Evolutionary conservation across 35 echinoderm and acorn worm genomes (phyloP).

Genomic region (Strongylocentrotus purpuratus): DNA sequence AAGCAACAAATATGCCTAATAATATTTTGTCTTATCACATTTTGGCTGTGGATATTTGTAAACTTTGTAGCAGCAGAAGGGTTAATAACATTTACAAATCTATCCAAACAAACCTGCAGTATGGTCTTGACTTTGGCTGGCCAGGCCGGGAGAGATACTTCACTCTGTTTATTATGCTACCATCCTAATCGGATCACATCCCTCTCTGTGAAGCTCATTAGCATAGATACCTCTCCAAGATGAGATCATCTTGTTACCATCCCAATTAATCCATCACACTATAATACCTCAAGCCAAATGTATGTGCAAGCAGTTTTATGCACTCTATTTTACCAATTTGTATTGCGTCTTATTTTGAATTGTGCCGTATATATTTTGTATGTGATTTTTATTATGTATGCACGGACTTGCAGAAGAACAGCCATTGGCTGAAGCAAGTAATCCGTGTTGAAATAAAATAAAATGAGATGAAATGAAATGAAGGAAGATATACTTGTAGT

Average conservation of each 20-base stretch:
- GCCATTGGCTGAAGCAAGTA: too few relatives aligned
- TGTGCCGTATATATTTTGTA: too few relatives aligned
- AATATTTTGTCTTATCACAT: too few relatives aligned
- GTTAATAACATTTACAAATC: not conserved
- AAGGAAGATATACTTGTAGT: too few relatives aligned
- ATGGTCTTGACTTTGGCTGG: conserved; percentile 30
- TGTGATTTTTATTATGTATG: too few relatives aligned
- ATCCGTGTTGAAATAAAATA: too few relatives aligned
- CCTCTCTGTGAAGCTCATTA: conserved; percentile 13
- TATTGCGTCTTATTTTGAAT: not conserved
- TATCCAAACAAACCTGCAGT: not conserved
- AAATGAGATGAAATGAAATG: too few relatives aligned
- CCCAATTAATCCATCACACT: not conserved
- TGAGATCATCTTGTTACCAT: not conserved
- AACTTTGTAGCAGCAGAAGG: not conserved
- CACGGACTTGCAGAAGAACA: too few relatives aligned
- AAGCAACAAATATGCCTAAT: too few relatives aligned
- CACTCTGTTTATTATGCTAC: not conserved
- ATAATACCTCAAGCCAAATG: not conserved
- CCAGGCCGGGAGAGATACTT: not conserved
- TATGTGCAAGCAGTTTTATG: not conserved
- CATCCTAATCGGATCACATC: not conserved
- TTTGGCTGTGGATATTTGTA: not conserved
- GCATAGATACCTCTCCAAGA: not conserved
- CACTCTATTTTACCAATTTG: not conserved